These are phyloP conservation scores for Lobophora halterata DNA, from an alignment of 2,888 invertebrate species.

Conservation along the genomic window DNA sequence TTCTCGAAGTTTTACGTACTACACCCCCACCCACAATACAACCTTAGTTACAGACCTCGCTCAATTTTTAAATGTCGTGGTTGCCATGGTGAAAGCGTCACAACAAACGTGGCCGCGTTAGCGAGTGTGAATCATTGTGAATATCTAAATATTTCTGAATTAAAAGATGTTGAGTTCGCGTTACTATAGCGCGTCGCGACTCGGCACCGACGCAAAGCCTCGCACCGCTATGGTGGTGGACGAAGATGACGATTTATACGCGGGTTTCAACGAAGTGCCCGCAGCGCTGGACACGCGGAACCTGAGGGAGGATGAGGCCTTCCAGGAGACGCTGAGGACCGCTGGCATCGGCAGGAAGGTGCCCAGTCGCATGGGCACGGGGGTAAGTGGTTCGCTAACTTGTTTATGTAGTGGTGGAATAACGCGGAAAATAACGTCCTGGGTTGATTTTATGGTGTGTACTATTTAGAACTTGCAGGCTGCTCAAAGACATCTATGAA, in stretches of 20 bases:
- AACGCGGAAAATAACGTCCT: no score
- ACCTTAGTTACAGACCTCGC: slow-evolving; percentile 15
- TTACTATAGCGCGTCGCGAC: slow-evolving; percentile 64
- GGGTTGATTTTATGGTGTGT: no score
- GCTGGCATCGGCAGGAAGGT: slow-evolving; percentile 86
- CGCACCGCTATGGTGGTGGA: slow-evolving; percentile 65
- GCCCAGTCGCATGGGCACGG: slow-evolving; percentile 77
- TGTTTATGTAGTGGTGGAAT: no score
- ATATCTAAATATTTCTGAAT: slow-evolving; percentile 5
- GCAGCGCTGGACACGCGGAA: slow-evolving; percentile 84
- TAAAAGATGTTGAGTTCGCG: slow-evolving; percentile 62
- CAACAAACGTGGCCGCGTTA: slow-evolving; percentile 51
- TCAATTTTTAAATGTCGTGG: slow-evolving; percentile 32
- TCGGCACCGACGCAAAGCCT: slow-evolving; percentile 62
- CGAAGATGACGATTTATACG: slow-evolving; percentile 84
- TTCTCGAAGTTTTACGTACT: no score
- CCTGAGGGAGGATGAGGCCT: slow-evolving; percentile 85
- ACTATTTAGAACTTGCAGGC: no score
- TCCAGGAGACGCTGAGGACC: slow-evolving; percentile 88
- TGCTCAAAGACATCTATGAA: no score
- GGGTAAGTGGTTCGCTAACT: no score
- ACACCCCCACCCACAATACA: no score
- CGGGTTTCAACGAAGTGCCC: slow-evolving; percentile 85
- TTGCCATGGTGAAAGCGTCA: slow-evolving; percentile 70
- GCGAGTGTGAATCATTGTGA: neutral